Evolutionary conservation across 2,113 vertebrate genomes (phyloP).

Genomic region (Tyto alba): DNA sequence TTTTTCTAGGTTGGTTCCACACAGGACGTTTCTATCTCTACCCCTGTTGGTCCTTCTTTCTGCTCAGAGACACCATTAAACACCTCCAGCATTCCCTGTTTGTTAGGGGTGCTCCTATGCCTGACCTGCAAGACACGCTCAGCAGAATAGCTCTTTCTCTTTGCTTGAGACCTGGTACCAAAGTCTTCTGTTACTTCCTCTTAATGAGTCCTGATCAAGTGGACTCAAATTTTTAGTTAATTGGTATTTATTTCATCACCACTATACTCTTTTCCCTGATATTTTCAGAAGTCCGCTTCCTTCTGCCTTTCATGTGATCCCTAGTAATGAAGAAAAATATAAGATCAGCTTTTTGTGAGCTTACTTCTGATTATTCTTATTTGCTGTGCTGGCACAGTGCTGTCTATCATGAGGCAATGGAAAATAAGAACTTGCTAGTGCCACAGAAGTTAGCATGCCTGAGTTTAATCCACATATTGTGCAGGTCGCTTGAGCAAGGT

Average conservation of each 20-base stretch:
- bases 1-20: not conserved
- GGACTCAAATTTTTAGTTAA: slow-evolving; percentile 22
- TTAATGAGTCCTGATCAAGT: not conserved
- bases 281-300: slow-evolving; percentile 14
- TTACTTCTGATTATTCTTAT: slow-evolving; percentile 19
- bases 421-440: not conserved
- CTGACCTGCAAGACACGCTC: not conserved
- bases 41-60: not conserved
- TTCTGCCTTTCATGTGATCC: slow-evolving; percentile 34
- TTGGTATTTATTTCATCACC: slow-evolving; percentile 35
- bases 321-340: slow-evolving; percentile 45
- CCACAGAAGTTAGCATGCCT: not conserved
- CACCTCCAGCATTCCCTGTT: not conserved
- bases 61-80: not conserved
- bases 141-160: not conserved
- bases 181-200: slow-evolving; percentile 3
- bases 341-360: slow-evolving; percentile 22
- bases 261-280: not conserved
- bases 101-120: not conserved
- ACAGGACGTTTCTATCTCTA: not conserved
- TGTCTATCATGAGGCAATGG: not conserved
- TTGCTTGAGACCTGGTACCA: not conserved
- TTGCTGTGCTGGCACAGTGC: not conserved
- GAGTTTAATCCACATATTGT: not conserved
- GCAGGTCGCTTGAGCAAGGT: slow-evolving; percentile 3